Evolutionary conservation across 2,113 vertebrate species (phyloP).

Genomic region (Oreocharis arfaki): DNA sequence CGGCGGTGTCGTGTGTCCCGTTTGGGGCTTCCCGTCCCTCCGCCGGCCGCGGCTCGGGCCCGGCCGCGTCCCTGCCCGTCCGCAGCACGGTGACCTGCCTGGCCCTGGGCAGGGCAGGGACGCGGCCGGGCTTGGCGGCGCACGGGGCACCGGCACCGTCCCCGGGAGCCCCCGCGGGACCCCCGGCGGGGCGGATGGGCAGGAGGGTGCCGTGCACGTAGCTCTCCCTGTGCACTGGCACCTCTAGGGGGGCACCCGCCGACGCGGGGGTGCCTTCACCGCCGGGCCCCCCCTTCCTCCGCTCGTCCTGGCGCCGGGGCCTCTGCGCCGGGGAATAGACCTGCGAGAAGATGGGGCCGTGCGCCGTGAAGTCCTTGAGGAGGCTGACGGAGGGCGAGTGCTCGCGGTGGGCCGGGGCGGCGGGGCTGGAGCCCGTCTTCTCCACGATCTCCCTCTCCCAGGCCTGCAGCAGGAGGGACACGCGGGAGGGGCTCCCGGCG

Average conservation of each 20-base stretch:
- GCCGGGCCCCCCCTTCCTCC: neutral
- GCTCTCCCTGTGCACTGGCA: slow-evolving; percentile 33
- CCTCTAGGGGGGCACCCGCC: neutral
- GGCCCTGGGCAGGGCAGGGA: neutral
- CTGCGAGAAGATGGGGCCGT: slow-evolving; percentile 71
- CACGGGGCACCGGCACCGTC: neutral
- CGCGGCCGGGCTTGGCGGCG: fast-evolving
- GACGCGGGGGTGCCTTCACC: fast-evolving
- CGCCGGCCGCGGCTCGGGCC: neutral
- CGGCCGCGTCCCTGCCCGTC: neutral
- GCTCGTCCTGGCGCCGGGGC: slow-evolving; percentile 38
- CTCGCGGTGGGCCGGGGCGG: neutral
- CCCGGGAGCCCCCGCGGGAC: neutral
- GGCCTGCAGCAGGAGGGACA: slow-evolving; percentile 60
- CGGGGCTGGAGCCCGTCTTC: neutral
- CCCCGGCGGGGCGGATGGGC: neutral
- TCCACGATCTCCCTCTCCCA: slow-evolving; percentile 52
- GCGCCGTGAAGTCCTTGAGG: slow-evolving; percentile 40
- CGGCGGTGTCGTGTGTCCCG: fast-evolving
- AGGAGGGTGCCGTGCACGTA: neutral
- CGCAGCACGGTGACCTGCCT: slow-evolving; percentile 3
- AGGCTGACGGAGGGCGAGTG: neutral
- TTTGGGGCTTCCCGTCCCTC: neutral
- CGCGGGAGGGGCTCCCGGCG: slow-evolving; percentile 33
- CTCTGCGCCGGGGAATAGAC: slow-evolving; percentile 50